Evolutionary conservation across 2,888 invertebrate genomes (phyloP).

Genomic region (Heliconius hortense): DNA sequence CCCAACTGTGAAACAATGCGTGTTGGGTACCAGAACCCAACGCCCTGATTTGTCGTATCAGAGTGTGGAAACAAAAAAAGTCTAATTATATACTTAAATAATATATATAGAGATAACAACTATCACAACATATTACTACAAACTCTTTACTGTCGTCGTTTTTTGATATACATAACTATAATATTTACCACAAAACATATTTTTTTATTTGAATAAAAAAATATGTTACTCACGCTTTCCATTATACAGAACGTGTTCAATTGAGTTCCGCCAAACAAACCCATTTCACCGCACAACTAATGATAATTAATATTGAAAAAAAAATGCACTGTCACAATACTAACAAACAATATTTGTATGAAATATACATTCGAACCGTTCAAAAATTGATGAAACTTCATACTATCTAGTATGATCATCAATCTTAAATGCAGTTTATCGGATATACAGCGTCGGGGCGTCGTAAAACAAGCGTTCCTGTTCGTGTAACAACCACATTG

Average conservation of each 20-base stretch:
- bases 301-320: not conserved
- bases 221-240: not conserved
- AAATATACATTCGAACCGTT: conserved; percentile 9
- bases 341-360: not conserved
- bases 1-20: no score
- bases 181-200: not conserved
- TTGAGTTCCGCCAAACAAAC: not conserved
- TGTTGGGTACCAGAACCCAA: no score
- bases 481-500: conserved; percentile 37
- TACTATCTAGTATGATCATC: conserved; percentile 30
- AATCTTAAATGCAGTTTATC: conserved; percentile 35
- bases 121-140: no score
- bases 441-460: conserved; percentile 31
- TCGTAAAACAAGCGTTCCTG: conserved; percentile 38
- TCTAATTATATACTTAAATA: no score
- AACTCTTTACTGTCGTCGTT: no score
- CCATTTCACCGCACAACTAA: not conserved
- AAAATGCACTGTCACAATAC: not conserved
- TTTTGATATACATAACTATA: not conserved
- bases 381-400: conserved; percentile 20
- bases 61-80: no score
- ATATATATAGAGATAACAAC: no score
- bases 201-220: not conserved
- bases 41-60: no score
- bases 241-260: not conserved